phyloP scores from a whole-genome alignment of 1,140 invertebrate genomes.

The Amyelois transitella region DNA sequence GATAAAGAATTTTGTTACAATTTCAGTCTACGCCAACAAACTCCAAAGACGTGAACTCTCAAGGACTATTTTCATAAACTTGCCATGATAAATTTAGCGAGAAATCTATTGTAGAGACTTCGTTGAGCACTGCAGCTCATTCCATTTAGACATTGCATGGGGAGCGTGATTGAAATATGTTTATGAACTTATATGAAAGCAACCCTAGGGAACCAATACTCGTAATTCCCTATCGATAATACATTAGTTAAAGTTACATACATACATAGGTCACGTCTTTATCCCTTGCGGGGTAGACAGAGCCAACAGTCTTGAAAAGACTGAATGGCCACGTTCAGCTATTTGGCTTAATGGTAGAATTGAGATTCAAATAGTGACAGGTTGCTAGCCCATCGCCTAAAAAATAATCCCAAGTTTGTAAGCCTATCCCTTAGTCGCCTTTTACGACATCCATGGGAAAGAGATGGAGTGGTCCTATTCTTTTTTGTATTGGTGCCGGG shows the following conservation, averaged over 20 bases:
- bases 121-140: neutral
- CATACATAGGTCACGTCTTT: neutral
- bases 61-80: neutral
- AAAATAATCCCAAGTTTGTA: no score
- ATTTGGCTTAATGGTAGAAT: no score
- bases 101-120: neutral
- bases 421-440: no score
- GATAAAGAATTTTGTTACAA: neutral
- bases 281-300: no score
- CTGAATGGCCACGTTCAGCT: no score
- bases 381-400: no score
- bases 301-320: no score
- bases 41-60: neutral
- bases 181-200: no score
- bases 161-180: slow-evolving; percentile 2
- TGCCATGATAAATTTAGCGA: neutral
- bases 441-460: no score
- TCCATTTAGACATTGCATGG: neutral
- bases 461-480: no score
- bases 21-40: neutral
- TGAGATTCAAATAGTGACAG: no score
- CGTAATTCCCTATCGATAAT: slow-evolving; percentile 10
- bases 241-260: slow-evolving; percentile 9
- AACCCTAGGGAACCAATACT: neutral
- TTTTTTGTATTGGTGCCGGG: no score